Evolutionary conservation across 1,140 invertebrate species (phyloP).

Genomic region (Polypedilum pembai): DNA sequence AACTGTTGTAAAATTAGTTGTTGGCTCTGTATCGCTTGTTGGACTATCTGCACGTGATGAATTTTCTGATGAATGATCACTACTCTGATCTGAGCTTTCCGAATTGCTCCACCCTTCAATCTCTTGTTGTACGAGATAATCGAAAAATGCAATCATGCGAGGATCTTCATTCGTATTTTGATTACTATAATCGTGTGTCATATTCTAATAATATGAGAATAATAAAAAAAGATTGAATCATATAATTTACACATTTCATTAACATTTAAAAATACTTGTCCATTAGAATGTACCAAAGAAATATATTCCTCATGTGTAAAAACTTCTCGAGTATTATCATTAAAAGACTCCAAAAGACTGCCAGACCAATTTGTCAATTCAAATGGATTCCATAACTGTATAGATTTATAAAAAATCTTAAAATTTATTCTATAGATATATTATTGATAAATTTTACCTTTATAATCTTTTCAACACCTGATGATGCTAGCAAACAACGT

Average conservation of each 20-base stretch:
- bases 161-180: slow-evolving; percentile 83
- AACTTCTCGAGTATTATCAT: slow-evolving; percentile 63
- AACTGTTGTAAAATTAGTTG: slow-evolving; percentile 16
- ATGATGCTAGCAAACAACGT: slow-evolving; percentile 81
- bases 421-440: slow-evolving; percentile 29
- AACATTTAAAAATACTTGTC: slow-evolving; percentile 47
- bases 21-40: slow-evolving; percentile 30
- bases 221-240: slow-evolving; percentile 31
- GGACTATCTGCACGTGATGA: slow-evolving; percentile 31
- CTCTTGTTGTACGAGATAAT: slow-evolving; percentile 84
- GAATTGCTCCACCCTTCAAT: slow-evolving; percentile 61
- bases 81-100: slow-evolving; percentile 45
- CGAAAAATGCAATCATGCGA: slow-evolving; percentile 94
- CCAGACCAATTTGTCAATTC: slow-evolving; percentile 54
- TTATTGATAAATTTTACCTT: slow-evolving; percentile 52
- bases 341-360: slow-evolving; percentile 48
- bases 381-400: slow-evolving; percentile 71
- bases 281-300: slow-evolving; percentile 68
- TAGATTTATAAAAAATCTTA: slow-evolving; percentile 29
- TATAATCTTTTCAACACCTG: slow-evolving; percentile 91
- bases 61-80: slow-evolving; percentile 32
- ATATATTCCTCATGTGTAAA: slow-evolving; percentile 84
- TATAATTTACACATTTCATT: neutral
- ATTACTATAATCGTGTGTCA: slow-evolving; percentile 71
- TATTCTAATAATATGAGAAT: slow-evolving; percentile 47